These are phyloP conservation scores for Charadrius vociferus DNA, from an alignment of 2,113 vertebrate species.

Conservation along the genomic window DNA sequence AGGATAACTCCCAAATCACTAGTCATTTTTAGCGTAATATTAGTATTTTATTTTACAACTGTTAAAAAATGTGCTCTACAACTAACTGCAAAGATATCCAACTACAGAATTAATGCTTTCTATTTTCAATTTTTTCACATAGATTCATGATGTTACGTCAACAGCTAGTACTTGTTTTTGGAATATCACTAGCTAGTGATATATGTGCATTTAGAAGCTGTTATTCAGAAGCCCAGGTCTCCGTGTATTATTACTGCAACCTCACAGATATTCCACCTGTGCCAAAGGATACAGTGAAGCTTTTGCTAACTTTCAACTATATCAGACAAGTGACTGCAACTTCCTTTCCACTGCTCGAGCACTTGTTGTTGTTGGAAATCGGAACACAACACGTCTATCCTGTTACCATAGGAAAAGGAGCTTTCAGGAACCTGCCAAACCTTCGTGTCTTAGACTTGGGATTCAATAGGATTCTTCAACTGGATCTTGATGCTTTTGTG, in stretches of 20 bases:
- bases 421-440: conserved; percentile 81
- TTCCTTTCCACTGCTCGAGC: conserved; percentile 73
- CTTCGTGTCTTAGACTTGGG: conserved; percentile 78
- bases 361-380: conserved; percentile 71
- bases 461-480: conserved; percentile 11
- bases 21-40: neutral
- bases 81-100: neutral
- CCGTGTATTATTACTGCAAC: conserved; percentile 31
- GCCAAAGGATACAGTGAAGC: conserved; percentile 58
- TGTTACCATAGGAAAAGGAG: conserved; percentile 74
- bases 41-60: neutral
- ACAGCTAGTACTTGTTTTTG: conserved; percentile 53
- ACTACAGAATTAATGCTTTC: neutral
- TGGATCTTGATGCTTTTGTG: conserved; percentile 81
- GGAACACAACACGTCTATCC: conserved; percentile 50
- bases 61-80: neutral
- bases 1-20: neutral
- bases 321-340: conserved; percentile 74
- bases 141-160: conserved; percentile 58
- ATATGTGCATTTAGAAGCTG: conserved; percentile 46
- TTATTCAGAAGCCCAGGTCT: neutral
- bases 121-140: neutral
- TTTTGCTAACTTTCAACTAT: conserved; percentile 77
- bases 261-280: conserved; percentile 77
- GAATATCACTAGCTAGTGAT: neutral